Evolutionary conservation across 2,888 invertebrate genomes (phyloP), one percentile per base, ranked within the genome.

Genomic region (Lagria hirta): DNA sequence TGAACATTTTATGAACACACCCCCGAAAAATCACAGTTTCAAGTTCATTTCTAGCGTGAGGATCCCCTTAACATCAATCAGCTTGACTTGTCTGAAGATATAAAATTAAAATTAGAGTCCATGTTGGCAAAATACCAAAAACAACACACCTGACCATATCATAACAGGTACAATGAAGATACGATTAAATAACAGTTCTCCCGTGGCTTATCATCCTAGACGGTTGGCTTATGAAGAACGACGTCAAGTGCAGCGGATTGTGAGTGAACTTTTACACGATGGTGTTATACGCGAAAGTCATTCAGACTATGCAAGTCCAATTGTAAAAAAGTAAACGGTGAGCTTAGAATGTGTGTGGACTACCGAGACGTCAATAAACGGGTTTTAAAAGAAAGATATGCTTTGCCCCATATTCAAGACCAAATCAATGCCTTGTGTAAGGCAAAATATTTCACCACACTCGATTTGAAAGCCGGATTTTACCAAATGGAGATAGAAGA

Each of bases 301-400:
- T 16, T 59, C 60, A 1, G 52, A 58, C 8, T 60, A 36, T 28
- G 53, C 55, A 4, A 48, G 50, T 23, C 54, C 48, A 4, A 44
- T 59, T 4, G 56, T 58, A 33, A 5, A 18, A n/a, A n/a, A n/a
- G n/a, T n/a, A n/a, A n/a, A n/a, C n/a, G n/a, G n/a, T n/a, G n/a
- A n/a, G n/a, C n/a, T 29, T 2, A 36, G 52, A 43, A 26, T 59
- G 14, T 57, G 54, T 28, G 34, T 53, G 4, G 55, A 58, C 23
- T 58, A 49, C 37, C 23, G 56, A 12, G 46, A 52, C 24, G 6
- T 57, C 1, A 56, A 55, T 27, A 44, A 51, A n/a, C n/a, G n/a
- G n/a, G n/a, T n/a, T n/a, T n/a, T n/a, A n/a, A n/a, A n/a, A n/a
- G n/a, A n/a, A n/a, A n/a, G n/a, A n/a, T n/a, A n/a, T n/a, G n/a